A percentile compares a stretch with the other conserved stretches of the same genome.
Evolutionary conservation across 2,888 invertebrate species (phyloP).

Genomic region (Ischnus inquisitorius): DNA sequence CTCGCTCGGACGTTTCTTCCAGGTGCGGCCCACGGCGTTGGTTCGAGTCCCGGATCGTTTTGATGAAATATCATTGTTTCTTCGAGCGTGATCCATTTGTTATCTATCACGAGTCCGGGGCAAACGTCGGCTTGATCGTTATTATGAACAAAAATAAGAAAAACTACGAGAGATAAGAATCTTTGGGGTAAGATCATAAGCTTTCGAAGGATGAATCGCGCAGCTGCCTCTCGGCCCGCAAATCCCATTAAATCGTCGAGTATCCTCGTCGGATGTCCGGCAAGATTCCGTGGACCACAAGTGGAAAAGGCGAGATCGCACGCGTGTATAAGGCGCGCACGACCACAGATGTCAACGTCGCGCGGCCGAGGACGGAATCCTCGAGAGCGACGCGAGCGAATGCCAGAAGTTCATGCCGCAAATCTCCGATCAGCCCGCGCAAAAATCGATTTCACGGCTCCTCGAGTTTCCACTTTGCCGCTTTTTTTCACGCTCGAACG

Average conservation of each 20-base stretch:
- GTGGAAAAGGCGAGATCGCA: slow-evolving; percentile 62
- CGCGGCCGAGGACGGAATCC: slow-evolving; percentile 34
- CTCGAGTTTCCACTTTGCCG: slow-evolving; percentile 75
- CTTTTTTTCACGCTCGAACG: slow-evolving; percentile 72
- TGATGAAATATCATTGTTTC: neutral
- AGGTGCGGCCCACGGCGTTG: neutral
- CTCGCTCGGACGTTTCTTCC: neutral
- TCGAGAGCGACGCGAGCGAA: slow-evolving; percentile 33
- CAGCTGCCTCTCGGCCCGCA: slow-evolving; percentile 69
- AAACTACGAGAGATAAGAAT: slow-evolving; percentile 45
- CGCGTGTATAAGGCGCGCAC: slow-evolving; percentile 18
- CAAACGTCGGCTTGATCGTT: slow-evolving; percentile 28
- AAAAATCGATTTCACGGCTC: slow-evolving; percentile 79
- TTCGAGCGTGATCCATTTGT: neutral
- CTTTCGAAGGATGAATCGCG: slow-evolving; percentile 9
- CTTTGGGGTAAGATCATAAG: slow-evolving; percentile 26
- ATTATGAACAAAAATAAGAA: slow-evolving; percentile 21
- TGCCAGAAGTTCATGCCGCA: slow-evolving; percentile 58
- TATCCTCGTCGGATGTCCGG: slow-evolving; percentile 69
- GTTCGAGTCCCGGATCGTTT: neutral
- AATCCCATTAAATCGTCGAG: slow-evolving; percentile 76
- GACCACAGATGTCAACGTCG: slow-evolving; percentile 74
- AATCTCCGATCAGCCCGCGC: slow-evolving; percentile 73
- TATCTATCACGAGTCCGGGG: neutral
- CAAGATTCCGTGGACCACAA: slow-evolving; percentile 41